Conservation (phyloP, 2,888 invertebrate species). For the Acronicta aceris region DNA sequence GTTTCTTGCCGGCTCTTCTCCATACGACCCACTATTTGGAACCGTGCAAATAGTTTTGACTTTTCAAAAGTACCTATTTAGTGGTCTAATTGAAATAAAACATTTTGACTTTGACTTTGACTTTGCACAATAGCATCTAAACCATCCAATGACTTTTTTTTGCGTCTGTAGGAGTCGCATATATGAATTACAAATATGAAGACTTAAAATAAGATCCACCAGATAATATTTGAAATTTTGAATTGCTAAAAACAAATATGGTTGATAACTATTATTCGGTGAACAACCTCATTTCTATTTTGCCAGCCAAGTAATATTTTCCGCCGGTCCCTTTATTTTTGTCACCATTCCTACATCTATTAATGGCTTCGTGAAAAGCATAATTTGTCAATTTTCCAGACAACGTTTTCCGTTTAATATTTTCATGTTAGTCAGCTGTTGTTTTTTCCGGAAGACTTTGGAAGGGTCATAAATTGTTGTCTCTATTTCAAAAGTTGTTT, state of each 20-base stretch:
- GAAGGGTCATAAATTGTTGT: conserved; percentile 19
- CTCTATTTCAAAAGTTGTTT: conserved; percentile 15
- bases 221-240: background rate
- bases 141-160: too few species aligned
- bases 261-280: conserved; percentile 60
- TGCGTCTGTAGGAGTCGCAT: too few species aligned
- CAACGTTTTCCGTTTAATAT: conserved; percentile 49
- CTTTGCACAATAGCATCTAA: too few species aligned
- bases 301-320: conserved; percentile 73
- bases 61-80: too few species aligned
- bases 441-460: conserved; percentile 26
- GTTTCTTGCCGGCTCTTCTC: too few species aligned
- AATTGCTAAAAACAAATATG: background rate
- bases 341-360: conserved; percentile 65
- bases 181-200: too few species aligned
- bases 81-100: too few species aligned
- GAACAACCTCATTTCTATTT: conserved; percentile 78
- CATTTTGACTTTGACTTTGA: too few species aligned
- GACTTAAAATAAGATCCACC: too few species aligned
- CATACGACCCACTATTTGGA: too few species aligned
- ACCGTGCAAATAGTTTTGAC: too few species aligned
- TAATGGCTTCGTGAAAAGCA: conserved; percentile 70
- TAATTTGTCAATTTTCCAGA: conserved; percentile 70
- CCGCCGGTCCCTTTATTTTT: conserved; percentile 74
- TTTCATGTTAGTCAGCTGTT: conserved; percentile 33